A percentile compares a stretch with the other conserved stretches of the same genome.
phyloP scores from a whole-genome alignment of 1,140 invertebrate genomes.

The Euura lappo region DNA sequence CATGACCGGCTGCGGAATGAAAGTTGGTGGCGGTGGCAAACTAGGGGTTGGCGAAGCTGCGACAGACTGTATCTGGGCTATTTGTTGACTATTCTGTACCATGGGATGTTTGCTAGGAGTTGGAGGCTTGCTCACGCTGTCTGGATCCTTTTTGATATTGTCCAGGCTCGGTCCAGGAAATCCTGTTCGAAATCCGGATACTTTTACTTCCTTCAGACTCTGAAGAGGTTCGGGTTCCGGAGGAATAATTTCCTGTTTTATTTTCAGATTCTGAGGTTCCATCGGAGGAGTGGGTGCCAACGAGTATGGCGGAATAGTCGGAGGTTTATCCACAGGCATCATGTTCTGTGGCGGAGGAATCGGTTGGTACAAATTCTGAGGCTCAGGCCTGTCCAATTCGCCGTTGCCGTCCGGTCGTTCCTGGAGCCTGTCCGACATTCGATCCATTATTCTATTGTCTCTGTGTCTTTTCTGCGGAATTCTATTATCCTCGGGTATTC shows the following conservation, averaged over 20 bases:
- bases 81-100: slow-evolving; percentile 38
- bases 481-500: neutral
- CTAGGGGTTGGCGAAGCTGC: slow-evolving; percentile 53
- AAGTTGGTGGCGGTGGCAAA: slow-evolving; percentile 67
- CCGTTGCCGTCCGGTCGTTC: slow-evolving; percentile 34
- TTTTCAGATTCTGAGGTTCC: slow-evolving; percentile 79
- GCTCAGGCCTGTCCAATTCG: slow-evolving; percentile 41
- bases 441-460: slow-evolving; percentile 27
- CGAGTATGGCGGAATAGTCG: slow-evolving; percentile 44
- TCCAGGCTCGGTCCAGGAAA: slow-evolving; percentile 68
- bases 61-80: slow-evolving; percentile 47
- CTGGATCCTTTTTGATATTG: slow-evolving; percentile 79
- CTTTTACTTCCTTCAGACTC: slow-evolving; percentile 81
- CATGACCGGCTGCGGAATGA: slow-evolving; percentile 72
- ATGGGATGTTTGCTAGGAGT: slow-evolving; percentile 50
- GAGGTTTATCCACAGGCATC: slow-evolving; percentile 41
- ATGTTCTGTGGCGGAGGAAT: slow-evolving; percentile 45
- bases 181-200: slow-evolving; percentile 70
- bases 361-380: slow-evolving; percentile 61
- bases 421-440: slow-evolving; percentile 49
- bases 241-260: slow-evolving; percentile 76
- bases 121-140: slow-evolving; percentile 56
- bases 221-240: slow-evolving; percentile 73
- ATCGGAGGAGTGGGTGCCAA: slow-evolving; percentile 61
- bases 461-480: slow-evolving; percentile 22